These are phyloP conservation scores for Corythornis cristatus DNA, from an alignment of 2,113 vertebrate species.

Conservation along the genomic window DNA sequence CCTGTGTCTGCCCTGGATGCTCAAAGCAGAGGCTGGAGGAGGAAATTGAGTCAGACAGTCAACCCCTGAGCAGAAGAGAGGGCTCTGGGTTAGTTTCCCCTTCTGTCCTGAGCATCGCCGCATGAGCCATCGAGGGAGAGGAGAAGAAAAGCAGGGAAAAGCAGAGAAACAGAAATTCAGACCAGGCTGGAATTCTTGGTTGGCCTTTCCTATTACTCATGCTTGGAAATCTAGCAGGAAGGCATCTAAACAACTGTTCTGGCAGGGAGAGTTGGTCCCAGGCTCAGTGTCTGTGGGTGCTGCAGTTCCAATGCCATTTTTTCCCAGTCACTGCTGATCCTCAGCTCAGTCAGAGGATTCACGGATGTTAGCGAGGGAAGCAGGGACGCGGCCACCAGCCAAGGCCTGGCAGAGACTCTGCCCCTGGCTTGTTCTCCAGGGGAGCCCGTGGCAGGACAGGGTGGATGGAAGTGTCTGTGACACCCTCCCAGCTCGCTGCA, in stretches of 20 bases:
- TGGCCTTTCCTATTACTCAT: background rate
- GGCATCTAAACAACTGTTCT: background rate
- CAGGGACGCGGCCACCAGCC: background rate
- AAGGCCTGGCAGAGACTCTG: background rate
- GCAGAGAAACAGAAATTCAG: background rate
- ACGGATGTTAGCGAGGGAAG: background rate
- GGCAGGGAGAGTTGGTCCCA: background rate
- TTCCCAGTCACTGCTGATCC: background rate
- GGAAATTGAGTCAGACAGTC: background rate
- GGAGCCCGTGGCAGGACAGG: background rate
- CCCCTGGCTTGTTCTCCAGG: background rate
- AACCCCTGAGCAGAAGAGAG: background rate
- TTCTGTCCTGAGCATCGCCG: background rate
- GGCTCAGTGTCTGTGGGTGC: background rate
- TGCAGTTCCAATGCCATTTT: background rate
- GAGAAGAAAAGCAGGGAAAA: background rate
- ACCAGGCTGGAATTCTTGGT: background rate
- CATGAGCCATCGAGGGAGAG: background rate
- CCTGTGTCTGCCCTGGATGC: background rate
- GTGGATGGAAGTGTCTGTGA: rapidly evolving
- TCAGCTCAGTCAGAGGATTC: slow-evolving; percentile 35
- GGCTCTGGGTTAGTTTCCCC: background rate
- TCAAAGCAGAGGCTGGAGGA: background rate
- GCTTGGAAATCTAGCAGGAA: background rate
- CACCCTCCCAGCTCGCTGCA: rapidly evolving